These are phyloP conservation scores for Passer domesticus DNA, from an alignment of 2,113 vertebrate species.

Conservation along the genomic window DNA sequence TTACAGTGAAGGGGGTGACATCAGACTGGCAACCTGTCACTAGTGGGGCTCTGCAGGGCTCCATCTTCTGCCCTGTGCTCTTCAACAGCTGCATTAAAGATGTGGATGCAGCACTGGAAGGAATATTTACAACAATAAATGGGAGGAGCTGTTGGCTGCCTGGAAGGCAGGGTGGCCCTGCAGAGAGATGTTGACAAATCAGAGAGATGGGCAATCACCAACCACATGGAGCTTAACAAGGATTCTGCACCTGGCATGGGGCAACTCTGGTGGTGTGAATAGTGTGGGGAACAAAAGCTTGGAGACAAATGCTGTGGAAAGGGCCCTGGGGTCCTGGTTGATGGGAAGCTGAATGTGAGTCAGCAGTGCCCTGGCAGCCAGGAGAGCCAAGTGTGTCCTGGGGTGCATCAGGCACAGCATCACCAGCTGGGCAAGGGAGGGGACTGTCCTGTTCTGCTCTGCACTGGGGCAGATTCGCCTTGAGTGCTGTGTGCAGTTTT, in stretches of 20 bases:
- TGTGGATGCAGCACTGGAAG: neutral
- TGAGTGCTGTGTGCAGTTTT: rapidly evolving
- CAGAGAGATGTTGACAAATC: rapidly evolving
- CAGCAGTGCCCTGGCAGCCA: neutral
- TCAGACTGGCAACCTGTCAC: neutral
- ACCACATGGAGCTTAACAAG: neutral
- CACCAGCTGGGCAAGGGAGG: rapidly evolving
- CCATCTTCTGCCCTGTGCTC: neutral
- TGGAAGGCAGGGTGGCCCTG: neutral
- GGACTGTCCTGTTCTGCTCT: neutral
- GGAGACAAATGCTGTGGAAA: neutral
- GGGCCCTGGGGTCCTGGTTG: neutral
- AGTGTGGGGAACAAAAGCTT: neutral
- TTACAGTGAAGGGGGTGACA: neutral
- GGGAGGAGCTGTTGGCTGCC: neutral
- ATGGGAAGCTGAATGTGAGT: neutral
- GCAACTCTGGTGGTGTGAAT: neutral
- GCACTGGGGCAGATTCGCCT: rapidly evolving
- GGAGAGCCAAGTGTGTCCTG: rapidly evolving
- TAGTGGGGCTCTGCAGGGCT: neutral
- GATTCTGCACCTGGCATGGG: neutral
- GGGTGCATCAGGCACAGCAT: neutral
- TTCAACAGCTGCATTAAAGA: neutral
- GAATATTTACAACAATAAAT: neutral
- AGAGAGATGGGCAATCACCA: neutral